Base-by-base conservation (phyloP, 2,797 vertebrate species). In the Clarias fuscus region DNA sequence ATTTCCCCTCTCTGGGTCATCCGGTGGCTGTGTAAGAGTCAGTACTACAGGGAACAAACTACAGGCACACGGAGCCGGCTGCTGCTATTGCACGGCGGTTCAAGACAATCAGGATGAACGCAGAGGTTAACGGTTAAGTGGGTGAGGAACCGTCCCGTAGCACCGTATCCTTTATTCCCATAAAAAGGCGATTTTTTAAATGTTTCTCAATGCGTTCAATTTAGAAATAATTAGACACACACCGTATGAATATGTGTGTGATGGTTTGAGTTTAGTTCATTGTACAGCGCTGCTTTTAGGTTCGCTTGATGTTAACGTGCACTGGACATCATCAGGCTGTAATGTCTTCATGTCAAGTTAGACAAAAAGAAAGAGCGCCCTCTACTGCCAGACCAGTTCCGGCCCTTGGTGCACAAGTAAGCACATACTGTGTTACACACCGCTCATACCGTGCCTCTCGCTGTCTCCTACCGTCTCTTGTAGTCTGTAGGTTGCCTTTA, bases 361-460 rank as follows among this genome's bases (percentile, higher is more conserved):
- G 86, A 91, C 82, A 85, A 85, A 88, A 88, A 87, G 89, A 90
- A 91, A 89, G 89, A 90, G 88, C 86, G 90, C 92, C 91, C 90
- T 90, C 90, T 91, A 85, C 90, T 91, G 91, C 70, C 43, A 81
- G 89, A 89, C 86, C 68, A 84, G 8, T 83, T 86, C 84, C 85
- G 85, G 71, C 80, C 82, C 33, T 84, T 33, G 22, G 33, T n/a
- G 67, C 85, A 80, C 61, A 33, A 15, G 22, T 4, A 68, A 64
- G 78, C 61, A 62, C 77, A 75, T 14, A 56, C 13, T 56, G 53
- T 56, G 14, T 56, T 56, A 72, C 11, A 30, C 48, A 48, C 70
- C 18, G 43, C 37, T 22, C 53, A 77, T 53, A 37, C 70, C 56
- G 27, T 58, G 62, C 24, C 40, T 59, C 40, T 65, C 37, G 72